A percentile compares a stretch with the other conserved stretches of the same genome.
These are phyloP conservation scores for Microctenopoma lineatum DNA, from an alignment of 2,797 vertebrate species.

Conservation along the genomic window DNA sequence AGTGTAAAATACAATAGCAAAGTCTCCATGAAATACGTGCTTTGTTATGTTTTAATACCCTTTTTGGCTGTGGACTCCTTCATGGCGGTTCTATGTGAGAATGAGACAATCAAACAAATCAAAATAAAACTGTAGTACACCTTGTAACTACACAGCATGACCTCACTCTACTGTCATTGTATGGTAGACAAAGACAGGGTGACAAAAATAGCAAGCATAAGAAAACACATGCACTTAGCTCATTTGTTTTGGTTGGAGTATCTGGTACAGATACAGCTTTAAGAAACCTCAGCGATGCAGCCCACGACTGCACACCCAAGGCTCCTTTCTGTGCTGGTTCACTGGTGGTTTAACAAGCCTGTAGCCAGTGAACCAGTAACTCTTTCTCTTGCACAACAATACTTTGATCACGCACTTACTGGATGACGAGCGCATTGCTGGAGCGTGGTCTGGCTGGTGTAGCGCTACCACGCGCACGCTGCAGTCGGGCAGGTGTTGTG, in stretches of 20 bases:
- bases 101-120: conserved; percentile 1
- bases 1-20: background rate
- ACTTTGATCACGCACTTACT: conserved; percentile 37
- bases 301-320: conserved; percentile 16
- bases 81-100: conserved; percentile 28
- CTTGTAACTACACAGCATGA: background rate
- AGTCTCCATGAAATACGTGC: background rate
- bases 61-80: conserved; percentile 42
- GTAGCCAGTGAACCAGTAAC: background rate
- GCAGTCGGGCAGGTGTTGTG: background rate
- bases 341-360: background rate
- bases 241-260: background rate
- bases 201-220: background rate
- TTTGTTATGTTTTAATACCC: conserved; percentile 29
- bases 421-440: conserved; percentile 21
- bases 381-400: background rate
- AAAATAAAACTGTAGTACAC: background rate
- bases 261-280: conserved; percentile 40
- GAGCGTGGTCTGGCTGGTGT: background rate
- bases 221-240: background rate
- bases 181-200: background rate
- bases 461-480: conserved; percentile 1
- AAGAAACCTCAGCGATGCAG: conserved; percentile 31
- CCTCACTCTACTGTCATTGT: background rate
- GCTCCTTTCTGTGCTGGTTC: conserved; percentile 3